Conservation (phyloP, 2,888 invertebrate genomes). For the Pandemis corylana region DNA sequence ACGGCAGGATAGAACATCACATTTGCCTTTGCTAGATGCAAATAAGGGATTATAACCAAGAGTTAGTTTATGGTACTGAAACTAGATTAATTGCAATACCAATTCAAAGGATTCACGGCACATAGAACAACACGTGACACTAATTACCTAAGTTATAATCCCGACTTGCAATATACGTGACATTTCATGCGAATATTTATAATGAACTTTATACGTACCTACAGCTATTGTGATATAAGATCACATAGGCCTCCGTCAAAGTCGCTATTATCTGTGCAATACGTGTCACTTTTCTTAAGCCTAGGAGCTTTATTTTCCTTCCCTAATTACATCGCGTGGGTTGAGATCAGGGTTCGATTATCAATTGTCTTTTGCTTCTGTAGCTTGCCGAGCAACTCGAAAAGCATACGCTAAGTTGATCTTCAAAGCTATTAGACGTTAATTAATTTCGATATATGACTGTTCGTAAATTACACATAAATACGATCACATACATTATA, state of each 20-base stretch:
- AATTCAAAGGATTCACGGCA: conserved; percentile 1
- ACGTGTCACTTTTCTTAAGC: background rate
- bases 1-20: too few relatives aligned
- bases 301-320: background rate
- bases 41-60: too few relatives aligned
- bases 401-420: background rate
- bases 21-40: too few relatives aligned
- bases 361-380: background rate
- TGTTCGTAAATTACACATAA: background rate
- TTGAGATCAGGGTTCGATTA: background rate
- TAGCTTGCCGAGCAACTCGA: background rate
- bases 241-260: background rate
- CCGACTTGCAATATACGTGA: background rate
- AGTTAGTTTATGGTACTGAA: too few relatives aligned
- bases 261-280: background rate
- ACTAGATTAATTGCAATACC: too few relatives aligned
- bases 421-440: background rate
- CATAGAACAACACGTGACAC: conserved; percentile 6
- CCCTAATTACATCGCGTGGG: background rate
- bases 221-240: background rate
- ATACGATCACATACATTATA: background rate
- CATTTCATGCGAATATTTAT: background rate
- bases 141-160: conserved; percentile 15
- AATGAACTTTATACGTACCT: background rate
- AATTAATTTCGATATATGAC: background rate